phyloP scores from a whole-genome alignment of 2,113 vertebrate genomes.

The Cynopterus brachyotis region DNA sequence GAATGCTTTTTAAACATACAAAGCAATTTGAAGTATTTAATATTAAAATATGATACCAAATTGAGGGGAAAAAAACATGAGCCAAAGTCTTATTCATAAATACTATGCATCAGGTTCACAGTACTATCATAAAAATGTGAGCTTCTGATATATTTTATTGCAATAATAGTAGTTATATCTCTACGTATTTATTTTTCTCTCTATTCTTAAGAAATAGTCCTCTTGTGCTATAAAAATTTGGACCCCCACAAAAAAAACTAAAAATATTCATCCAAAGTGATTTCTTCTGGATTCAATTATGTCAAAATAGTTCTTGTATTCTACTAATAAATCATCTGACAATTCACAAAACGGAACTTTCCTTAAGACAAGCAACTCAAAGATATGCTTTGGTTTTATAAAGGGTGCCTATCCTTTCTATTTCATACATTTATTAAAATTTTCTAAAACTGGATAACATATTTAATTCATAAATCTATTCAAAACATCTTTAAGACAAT shows the following conservation, averaged over 20 bases:
- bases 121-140: neutral
- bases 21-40: neutral
- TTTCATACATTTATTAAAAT: neutral
- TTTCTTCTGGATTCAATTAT: slow-evolving; percentile 18
- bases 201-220: neutral
- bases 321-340: neutral
- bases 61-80: neutral
- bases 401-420: neutral
- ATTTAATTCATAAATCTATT: neutral
- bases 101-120: neutral
- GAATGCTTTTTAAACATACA: neutral
- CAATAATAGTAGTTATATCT: neutral
- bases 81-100: neutral
- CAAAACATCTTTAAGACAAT: neutral
- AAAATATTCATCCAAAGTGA: slow-evolving; percentile 32
- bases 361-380: neutral
- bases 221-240: neutral
- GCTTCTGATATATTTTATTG: neutral
- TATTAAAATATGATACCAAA: neutral
- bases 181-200: neutral
- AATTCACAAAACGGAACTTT: neutral
- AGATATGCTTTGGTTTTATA: neutral
- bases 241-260: neutral
- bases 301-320: neutral
- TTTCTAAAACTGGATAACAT: neutral